Evolutionary conservation across 2,113 vertebrate species (phyloP).

Genomic region (Syngnathus floridae): DNA sequence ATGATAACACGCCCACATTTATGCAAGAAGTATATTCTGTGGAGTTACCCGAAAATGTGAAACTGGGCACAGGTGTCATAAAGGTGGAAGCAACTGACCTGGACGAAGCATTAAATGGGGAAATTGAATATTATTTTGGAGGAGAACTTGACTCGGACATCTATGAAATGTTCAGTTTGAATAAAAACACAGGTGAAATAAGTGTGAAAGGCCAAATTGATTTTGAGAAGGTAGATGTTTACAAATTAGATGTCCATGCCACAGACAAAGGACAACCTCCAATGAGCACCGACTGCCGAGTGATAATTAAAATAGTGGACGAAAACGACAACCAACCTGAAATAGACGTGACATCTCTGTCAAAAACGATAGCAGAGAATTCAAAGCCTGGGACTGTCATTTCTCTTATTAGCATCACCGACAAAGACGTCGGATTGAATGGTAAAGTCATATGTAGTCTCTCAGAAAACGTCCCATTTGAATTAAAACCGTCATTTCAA

Average conservation of each 20-base stretch:
- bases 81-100: conserved; percentile 51
- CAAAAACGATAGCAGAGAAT: conserved; percentile 48
- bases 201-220: conserved; percentile 46
- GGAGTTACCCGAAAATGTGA: conserved; percentile 50
- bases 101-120: conserved; percentile 55
- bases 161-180: conserved; percentile 42
- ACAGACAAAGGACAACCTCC: conserved; percentile 62
- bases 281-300: conserved; percentile 41
- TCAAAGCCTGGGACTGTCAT: conserved; percentile 58
- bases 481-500: conserved; percentile 61
- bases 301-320: conserved; percentile 56
- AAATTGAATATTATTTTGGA: conserved; percentile 55
- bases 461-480: conserved; percentile 43
- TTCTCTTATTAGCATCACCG: conserved; percentile 60
- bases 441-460: conserved; percentile 55
- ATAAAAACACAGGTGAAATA: conserved; percentile 56
- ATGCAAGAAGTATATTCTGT: conserved; percentile 52
- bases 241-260: conserved; percentile 51
- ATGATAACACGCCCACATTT: conserved; percentile 62
- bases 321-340: conserved; percentile 65
- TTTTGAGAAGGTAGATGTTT: conserved; percentile 51
- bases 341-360: conserved; percentile 63
- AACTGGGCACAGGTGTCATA: conserved; percentile 22
- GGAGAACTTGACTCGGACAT: conserved; percentile 17
- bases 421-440: conserved; percentile 53